Base-by-base conservation (phyloP, 1,140 invertebrate genomes). In the Penaeus vannamei region DNA sequence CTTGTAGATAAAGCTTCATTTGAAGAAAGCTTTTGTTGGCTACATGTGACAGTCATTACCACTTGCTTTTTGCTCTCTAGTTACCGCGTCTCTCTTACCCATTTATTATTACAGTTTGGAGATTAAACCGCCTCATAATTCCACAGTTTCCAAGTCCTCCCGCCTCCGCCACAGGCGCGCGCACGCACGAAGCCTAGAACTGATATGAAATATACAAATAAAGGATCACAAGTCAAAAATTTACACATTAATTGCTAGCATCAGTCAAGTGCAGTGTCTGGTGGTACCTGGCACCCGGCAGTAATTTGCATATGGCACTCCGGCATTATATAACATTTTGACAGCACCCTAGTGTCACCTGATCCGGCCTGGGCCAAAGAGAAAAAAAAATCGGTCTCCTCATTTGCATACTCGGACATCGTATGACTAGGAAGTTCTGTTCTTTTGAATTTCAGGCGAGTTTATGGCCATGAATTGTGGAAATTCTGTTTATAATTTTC, bases 251-350 rank as follows among this genome's bases (percentile, higher is more conserved):
- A 84, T 84, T 64, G 77, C 36, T 62, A 66, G n/a, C 80, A 76
- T 76, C 66, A 87, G 79, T 82, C 62, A 72, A 46, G 26, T 82
- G 81, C 86, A 83, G 46, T 46, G 14, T 69, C 79, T 72, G 64
- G 87, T 62, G 46, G 32, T 62, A 36, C 72, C 23, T 89, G 87
- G 87, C 87, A 89, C 77, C 82, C 77, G 81, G 64, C 79, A 61
- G 17, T 89, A 72, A 89, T 89, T 89, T 89, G 66, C 87, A 89
- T 89, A 84, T 84, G 87, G 87, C 87, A 79, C 81, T 84, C 81
- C 42, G 87, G 87, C 87, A 84, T 89, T 89, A 89, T 89, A 84
- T 89, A 89, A 89, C 87, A 89, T 89, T 89, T 89, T 89, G 87
- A 89, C 87, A 89, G 86, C 80, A 81, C 87, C 81, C 64, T 36